phyloP scores from a whole-genome alignment of 1,140 invertebrate species.

The Megalopta genalis region DNA sequence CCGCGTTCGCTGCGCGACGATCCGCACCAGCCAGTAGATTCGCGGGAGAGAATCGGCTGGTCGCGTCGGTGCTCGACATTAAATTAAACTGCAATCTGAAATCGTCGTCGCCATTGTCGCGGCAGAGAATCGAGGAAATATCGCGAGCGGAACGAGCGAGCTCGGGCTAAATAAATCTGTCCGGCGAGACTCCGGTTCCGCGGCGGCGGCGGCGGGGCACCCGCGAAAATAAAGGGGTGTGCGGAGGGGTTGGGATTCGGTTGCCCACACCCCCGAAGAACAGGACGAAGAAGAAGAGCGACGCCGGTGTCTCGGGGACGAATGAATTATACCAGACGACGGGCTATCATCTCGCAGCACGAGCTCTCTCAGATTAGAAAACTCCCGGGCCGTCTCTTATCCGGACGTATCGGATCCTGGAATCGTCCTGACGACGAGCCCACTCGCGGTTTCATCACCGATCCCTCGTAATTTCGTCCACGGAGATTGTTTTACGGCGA shows the following conservation, averaged over 20 bases:
- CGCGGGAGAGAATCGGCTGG: no score
- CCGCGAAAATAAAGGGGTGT: conserved; percentile 31
- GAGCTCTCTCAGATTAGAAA: conserved; percentile 29
- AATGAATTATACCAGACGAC: conserved; percentile 33
- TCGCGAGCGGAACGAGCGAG: not conserved
- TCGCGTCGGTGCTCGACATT: not conserved
- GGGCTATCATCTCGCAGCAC: conserved; percentile 22
- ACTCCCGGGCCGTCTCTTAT: conserved; percentile 9
- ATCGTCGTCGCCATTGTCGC: conserved; percentile 37
- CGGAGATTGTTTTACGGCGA: not conserved
- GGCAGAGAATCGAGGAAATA: not conserved
- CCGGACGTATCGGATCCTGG: conserved; percentile 5
- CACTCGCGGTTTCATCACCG: not conserved
- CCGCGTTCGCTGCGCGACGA: no score
- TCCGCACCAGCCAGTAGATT: no score
- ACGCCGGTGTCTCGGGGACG: conserved; percentile 27
- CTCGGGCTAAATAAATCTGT: conserved; percentile 33
- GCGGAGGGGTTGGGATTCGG: not conserved
- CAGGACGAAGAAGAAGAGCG: conserved; percentile 4
- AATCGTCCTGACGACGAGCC: conserved; percentile 21
- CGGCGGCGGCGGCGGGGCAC: not conserved
- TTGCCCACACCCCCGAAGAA: no score
- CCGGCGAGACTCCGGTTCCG: not conserved
- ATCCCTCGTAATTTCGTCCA: not conserved
- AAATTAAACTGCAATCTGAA: conserved; percentile 5